A percentile compares a stretch with the other conserved stretches of the same genome.
These are phyloP conservation scores for Eupelmus urozonus DNA, from an alignment of 2,888 invertebrate genomes.

Conservation along the genomic window DNA sequence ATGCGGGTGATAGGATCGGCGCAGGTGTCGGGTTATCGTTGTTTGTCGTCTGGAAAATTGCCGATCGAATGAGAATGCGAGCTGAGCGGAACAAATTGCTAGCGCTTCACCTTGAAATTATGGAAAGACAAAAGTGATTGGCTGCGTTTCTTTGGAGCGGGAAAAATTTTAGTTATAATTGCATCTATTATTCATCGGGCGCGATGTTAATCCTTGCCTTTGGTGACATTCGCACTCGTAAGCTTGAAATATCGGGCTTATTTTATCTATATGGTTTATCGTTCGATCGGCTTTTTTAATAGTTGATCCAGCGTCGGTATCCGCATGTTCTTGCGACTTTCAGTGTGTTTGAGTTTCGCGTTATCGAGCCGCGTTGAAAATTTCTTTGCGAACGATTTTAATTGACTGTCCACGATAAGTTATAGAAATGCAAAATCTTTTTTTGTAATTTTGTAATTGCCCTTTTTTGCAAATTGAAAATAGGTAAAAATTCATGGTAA, in stretches of 20 bases:
- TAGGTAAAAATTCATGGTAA: too few relatives aligned
- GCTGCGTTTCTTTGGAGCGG: background rate
- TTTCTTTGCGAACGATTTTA: too few relatives aligned
- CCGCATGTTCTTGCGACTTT: too few relatives aligned
- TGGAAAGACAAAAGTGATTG: slow-evolving; percentile 26
- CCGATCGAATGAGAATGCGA: slow-evolving; percentile 2
- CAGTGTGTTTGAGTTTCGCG: too few relatives aligned
- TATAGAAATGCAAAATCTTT: too few relatives aligned
- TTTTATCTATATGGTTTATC: slow-evolving; percentile 12
- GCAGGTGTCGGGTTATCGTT: slow-evolving; percentile 35
- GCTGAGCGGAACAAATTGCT: slow-evolving; percentile 35
- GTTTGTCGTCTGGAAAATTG: slow-evolving; percentile 19
- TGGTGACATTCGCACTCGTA: too few relatives aligned
- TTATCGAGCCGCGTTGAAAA: too few relatives aligned
- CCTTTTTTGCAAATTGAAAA: too few relatives aligned
- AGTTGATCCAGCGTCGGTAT: too few relatives aligned
- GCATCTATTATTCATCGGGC: background rate
- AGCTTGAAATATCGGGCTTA: background rate
- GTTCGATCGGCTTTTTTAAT: background rate
- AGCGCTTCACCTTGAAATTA: slow-evolving; percentile 6
- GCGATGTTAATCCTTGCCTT: background rate
- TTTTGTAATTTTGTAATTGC: too few relatives aligned
- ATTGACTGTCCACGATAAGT: too few relatives aligned
- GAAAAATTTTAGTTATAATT: background rate
- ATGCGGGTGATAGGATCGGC: slow-evolving; percentile 5